These are phyloP conservation scores for Chelonoidis abingdonii DNA, from an alignment of 2,113 vertebrate species.

Conservation along the genomic window DNA sequence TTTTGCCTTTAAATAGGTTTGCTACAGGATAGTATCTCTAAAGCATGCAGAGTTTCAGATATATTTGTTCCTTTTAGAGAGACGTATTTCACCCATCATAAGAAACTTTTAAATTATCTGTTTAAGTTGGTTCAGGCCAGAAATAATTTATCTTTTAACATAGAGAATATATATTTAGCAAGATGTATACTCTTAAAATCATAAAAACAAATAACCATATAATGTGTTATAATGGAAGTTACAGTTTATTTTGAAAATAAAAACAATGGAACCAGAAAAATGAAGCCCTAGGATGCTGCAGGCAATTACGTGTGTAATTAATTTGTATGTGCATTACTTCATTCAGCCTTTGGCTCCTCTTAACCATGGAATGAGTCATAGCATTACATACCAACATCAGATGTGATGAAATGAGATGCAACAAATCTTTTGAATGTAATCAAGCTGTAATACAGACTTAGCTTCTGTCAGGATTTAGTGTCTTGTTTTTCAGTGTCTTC, in stretches of 20 bases:
- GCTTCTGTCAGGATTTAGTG: neutral
- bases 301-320: conserved; percentile 37
- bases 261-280: conserved; percentile 1
- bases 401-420: conserved; percentile 69
- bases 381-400: conserved; percentile 39
- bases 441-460: neutral
- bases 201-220: neutral
- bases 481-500: neutral
- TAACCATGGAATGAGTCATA: conserved; percentile 63
- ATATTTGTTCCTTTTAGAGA: conserved; percentile 47
- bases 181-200: conserved; percentile 18
- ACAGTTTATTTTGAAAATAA: neutral
- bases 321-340: conserved; percentile 68
- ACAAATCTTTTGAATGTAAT: neutral
- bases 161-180: conserved; percentile 19
- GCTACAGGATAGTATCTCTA: conserved; percentile 18
- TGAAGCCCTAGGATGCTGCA: neutral
- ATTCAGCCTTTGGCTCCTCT: conserved; percentile 39
- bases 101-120: neutral
- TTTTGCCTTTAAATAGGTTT: conserved; percentile 54
- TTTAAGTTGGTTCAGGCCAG: conserved; percentile 23
- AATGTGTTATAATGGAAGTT: neutral
- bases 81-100: neutral
- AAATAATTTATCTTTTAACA: neutral
- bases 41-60: conserved; percentile 37